These are phyloP conservation scores for Xerus rutilus DNA, from an alignment of 2,797 vertebrate genomes.

Conservation along the genomic window DNA sequence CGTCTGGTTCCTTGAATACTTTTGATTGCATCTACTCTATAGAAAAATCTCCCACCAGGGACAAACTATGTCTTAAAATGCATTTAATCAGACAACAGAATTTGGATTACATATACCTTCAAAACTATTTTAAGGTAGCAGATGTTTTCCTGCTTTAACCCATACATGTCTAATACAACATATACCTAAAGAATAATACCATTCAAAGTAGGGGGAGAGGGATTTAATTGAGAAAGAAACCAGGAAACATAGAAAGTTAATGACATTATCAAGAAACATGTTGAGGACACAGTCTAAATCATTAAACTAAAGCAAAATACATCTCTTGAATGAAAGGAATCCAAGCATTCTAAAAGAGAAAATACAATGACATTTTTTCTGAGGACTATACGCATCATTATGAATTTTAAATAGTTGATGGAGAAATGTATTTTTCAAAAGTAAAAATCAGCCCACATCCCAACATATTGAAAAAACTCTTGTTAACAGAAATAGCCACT, in stretches of 20 bases:
- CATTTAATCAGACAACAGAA: neutral
- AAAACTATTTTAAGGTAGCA: neutral
- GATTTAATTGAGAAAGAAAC: neutral
- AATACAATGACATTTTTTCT: neutral
- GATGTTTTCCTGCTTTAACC: neutral
- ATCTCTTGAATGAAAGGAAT: neutral
- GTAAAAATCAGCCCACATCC: neutral
- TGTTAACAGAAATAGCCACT: neutral
- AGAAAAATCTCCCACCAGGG: neutral
- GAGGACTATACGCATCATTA: neutral
- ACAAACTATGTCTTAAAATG: neutral
- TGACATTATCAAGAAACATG: neutral
- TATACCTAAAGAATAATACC: neutral
- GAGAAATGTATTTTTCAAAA: slow-evolving; percentile 9
- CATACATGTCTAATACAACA: neutral
- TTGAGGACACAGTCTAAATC: neutral
- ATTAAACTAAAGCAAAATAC: neutral
- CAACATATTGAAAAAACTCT: neutral
- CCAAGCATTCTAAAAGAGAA: neutral
- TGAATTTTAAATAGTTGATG: neutral
- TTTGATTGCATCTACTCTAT: neutral
- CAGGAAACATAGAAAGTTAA: neutral
- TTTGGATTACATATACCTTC: neutral
- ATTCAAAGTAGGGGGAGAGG: neutral
- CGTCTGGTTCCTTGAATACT: neutral